A percentile compares a stretch with the other conserved stretches of the same genome.
phyloP scores from a whole-genome alignment of 1,140 invertebrate genomes.

The Trialeurodes vaporariorum region DNA sequence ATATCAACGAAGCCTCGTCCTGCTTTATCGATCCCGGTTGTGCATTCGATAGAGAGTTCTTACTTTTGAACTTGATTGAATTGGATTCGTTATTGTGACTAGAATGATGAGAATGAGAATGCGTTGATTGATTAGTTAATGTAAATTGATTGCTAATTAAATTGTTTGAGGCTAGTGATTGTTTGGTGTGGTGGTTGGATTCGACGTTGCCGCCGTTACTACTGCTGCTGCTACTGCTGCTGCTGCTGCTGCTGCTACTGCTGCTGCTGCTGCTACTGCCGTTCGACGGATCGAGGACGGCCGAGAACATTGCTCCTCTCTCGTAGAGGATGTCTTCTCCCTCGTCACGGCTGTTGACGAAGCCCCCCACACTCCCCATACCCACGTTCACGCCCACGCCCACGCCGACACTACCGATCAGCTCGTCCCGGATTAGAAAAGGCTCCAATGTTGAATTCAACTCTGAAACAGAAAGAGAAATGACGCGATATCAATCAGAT shows the following conservation, averaged over 20 bases:
- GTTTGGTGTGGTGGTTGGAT: not conserved
- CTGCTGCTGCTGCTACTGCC: conserved; percentile 19
- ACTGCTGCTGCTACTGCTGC: conserved; percentile 16
- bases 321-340: conserved; percentile 64
- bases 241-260: conserved; percentile 14
- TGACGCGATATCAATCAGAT: too few species aligned
- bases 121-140: not conserved
- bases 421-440: not conserved
- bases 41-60: too few species aligned
- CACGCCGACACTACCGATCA: too few species aligned
- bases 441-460: conserved; percentile 47
- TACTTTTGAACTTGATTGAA: not conserved
- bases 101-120: too few species aligned
- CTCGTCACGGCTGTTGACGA: conserved; percentile 30
- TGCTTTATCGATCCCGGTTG: too few species aligned
- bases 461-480: conserved; percentile 42
- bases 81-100: too few species aligned
- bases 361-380: too few species aligned
- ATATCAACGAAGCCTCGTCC: too few species aligned
- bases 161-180: conserved; percentile 23
- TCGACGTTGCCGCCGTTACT: too few species aligned
- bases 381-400: too few species aligned
- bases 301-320: conserved; percentile 68
- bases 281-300: conserved; percentile 44
- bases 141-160: not conserved